A percentile compares a stretch with the other conserved stretches of the same genome.
Conservation (phyloP, 2,888 invertebrate species). For the Drosophila austrosaltans region DNA sequence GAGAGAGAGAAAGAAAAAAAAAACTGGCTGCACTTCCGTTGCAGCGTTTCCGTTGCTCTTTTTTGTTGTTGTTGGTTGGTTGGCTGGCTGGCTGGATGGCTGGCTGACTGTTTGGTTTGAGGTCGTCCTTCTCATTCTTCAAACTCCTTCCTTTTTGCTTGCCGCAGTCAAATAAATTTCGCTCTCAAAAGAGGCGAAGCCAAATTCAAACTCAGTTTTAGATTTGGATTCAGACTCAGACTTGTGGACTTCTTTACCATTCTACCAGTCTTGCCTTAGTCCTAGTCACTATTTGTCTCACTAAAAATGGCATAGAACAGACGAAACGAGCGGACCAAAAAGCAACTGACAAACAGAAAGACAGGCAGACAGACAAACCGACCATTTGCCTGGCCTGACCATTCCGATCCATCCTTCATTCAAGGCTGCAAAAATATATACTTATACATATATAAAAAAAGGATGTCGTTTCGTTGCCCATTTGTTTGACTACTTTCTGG, state of each 20-base stretch:
- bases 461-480: slow-evolving; percentile 65
- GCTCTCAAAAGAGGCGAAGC: slow-evolving; percentile 60
- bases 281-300: slow-evolving; percentile 60
- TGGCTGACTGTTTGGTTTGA: slow-evolving; percentile 3
- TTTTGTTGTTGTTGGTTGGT: slow-evolving; percentile 19
- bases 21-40: slow-evolving; percentile 22
- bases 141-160: slow-evolving; percentile 66
- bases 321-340: slow-evolving; percentile 20
- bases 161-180: slow-evolving; percentile 74
- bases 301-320: slow-evolving; percentile 68
- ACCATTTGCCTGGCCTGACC: slow-evolving; percentile 40
- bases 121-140: slow-evolving; percentile 52
- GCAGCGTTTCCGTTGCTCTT: slow-evolving; percentile 54
- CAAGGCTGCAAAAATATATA: slow-evolving; percentile 67
- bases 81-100: slow-evolving; percentile 5
- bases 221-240: slow-evolving; percentile 6
- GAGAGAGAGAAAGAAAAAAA: background rate
- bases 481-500: slow-evolving; percentile 52
- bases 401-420: slow-evolving; percentile 54
- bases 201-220: slow-evolving; percentile 57
- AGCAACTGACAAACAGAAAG: slow-evolving; percentile 26
- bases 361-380: background rate
- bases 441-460: slow-evolving; percentile 34
- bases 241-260: background rate
- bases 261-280: slow-evolving; percentile 15